Conservation (phyloP, 2,113 vertebrate genomes). For the Neogobius melanostomus region DNA sequence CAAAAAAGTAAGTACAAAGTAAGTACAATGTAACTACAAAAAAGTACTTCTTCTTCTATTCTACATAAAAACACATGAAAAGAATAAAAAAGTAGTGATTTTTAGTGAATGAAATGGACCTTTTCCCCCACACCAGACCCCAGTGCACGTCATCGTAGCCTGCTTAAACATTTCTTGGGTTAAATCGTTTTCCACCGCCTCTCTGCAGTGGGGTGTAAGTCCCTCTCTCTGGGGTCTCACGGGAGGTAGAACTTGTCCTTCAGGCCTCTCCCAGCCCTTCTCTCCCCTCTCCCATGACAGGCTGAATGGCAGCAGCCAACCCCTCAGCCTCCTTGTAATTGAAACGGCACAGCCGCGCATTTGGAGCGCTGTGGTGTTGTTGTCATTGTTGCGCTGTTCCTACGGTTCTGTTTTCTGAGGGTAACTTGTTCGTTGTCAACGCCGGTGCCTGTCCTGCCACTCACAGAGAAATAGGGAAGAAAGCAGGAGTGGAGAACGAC, state of each 20-base stretch:
- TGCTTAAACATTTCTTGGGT: no score
- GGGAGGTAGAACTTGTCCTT: conserved; percentile 34
- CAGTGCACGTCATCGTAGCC: no score
- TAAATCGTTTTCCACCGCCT: background rate
- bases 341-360: conserved; percentile 62
- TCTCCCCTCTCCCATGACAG: conserved; percentile 42
- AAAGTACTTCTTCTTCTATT: no score
- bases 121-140: no score
- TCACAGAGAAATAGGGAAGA: conserved; percentile 25
- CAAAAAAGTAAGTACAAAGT: no score
- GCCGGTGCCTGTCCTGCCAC: conserved; percentile 61
- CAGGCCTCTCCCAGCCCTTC: conserved; percentile 23
- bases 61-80: no score
- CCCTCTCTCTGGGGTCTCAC: conserved; percentile 8
- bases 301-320: conserved; percentile 57
- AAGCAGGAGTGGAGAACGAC: background rate
- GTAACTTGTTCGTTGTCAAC: conserved; percentile 53
- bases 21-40: no score
- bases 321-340: conserved; percentile 62
- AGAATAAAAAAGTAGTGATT: no score
- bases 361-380: conserved; percentile 45
- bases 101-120: no score
- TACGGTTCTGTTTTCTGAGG: conserved; percentile 52
- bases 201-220: background rate
- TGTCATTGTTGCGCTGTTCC: conserved; percentile 47